Evolutionary conservation across 2,888 invertebrate genomes (phyloP), one percentile per base, ranked within the genome.

Genomic region (Opisthograptis luteolata): DNA sequence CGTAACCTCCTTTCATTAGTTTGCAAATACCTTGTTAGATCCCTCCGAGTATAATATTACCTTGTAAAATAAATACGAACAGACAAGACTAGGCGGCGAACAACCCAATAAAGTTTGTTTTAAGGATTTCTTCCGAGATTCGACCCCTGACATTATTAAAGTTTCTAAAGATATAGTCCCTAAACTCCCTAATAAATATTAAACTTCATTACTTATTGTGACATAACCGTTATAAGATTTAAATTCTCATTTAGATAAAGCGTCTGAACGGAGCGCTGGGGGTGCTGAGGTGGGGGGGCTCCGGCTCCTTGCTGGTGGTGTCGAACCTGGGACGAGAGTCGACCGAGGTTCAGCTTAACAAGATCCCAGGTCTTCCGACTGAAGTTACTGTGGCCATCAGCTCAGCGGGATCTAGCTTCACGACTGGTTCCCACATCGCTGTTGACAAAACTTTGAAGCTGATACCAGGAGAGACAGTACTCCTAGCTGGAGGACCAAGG

Each of bases 231-330:
- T 49, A 54, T 45, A 32, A 53, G 49, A 49, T 39, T 43, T 15
- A 25, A 27, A 49, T 39, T 44, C 36, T 28, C 30, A 42, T 78
- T 79, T 46, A 92, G 81, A 92, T 93, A 49, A 93, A 92, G 45
- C 92, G 93, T 43, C 86, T 93, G 30, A 92, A 92, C 44, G 84
- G 77, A 3, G 83, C 83, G 0, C 44, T 88, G 20, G 75, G 79
- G 1, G 60, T 89, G 0, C 61, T 89, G 2, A 68, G 88, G 46
- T 89, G 90, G 90, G 90, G 89, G 3, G 76, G 80, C 0, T 44
- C 66, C 0, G 88, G 87, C 1, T 82, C 85, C 2, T 76, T 92
- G 7, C 60, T 88, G 5, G 73, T 82, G 1, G 65, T 85, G 4
- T 55, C 78, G 6, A 94, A 94, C 70, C 73, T 93, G 17, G 92